Evolutionary conservation across 2,888 invertebrate genomes (phyloP), one percentile per base, ranked within the genome.

Genomic region (Synergus umbraculus): DNA sequence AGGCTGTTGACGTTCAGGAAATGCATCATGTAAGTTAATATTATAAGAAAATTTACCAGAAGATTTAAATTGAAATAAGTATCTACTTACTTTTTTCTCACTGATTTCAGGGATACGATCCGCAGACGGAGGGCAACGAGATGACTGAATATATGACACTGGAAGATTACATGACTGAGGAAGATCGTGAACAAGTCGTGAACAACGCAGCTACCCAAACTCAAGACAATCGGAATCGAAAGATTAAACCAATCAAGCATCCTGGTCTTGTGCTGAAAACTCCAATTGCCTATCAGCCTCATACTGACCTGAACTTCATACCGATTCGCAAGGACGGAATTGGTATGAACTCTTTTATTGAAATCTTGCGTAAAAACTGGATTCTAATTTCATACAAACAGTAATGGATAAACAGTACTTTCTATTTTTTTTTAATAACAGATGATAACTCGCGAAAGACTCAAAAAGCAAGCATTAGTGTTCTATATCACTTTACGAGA

Each of bases 261-360:
- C 96, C 96, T 78, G 96, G 95, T 78, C 93, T 96, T 82, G 95
- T 96, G 87, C 92, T 96, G 84, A 96, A 96, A 92, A 96, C 96
- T 83, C 96, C 96, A 81, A 96, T 96, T 85, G 96, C 96, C 76
- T 96, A 96, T 92, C 95, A 96, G 90, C 95, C 96, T 88, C 95
- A 96, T 91, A 96, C 96, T 79, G 97, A 97, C 93, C 95, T 97
- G 82, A 96, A 96, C 84, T 96, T 97, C 89, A 96, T 97, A 93
- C 97, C 97, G 78, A 96, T 97, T 90, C 95, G 96, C 92, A 97
- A 96, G 93, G 97, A 97, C 92, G 97, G 96, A 92, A 97, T 97
- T 93, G 97, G 97, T 97, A 93, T 94, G 95, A 73, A 37, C 58
- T 10, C 18, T 13, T 29, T 76, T 67, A 64, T 78, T 69, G 22